Conservation (phyloP, 1,140 invertebrate species). For the Monochamus saltuarius region DNA sequence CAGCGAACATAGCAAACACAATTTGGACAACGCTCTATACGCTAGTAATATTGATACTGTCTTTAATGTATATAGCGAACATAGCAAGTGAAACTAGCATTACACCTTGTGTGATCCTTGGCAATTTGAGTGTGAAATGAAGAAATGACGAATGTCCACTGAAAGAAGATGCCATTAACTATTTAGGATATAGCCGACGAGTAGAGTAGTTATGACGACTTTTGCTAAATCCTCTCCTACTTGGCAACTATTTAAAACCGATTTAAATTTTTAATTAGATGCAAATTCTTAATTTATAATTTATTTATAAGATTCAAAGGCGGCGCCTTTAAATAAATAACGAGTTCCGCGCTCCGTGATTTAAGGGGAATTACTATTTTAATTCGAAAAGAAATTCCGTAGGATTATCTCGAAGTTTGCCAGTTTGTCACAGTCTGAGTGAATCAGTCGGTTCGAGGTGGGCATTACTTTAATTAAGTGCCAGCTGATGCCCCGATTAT, state of each 20-base stretch:
- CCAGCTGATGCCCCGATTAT: conserved; percentile 43
- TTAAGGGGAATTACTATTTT: conserved; percentile 6
- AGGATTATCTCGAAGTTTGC: conserved; percentile 35
- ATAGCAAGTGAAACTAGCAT: too few species aligned
- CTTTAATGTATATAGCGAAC: too few species aligned
- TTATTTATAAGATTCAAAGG: conserved; percentile 5
- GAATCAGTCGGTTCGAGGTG: conserved; percentile 30
- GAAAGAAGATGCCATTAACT: too few species aligned
- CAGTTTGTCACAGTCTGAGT: conserved; percentile 42
- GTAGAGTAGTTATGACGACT: background rate
- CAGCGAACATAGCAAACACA: too few species aligned
- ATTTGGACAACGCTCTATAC: too few species aligned
- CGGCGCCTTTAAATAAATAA: conserved; percentile 12
- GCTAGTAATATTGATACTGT: too few species aligned
- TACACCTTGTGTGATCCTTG: too few species aligned
- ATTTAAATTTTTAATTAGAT: too few species aligned
- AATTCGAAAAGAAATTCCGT: conserved; percentile 13
- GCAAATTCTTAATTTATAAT: background rate
- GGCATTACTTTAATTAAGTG: conserved; percentile 44
- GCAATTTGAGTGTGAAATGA: too few species aligned
- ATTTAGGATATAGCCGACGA: too few species aligned
- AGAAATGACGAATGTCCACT: too few species aligned
- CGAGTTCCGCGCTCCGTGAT: conserved; percentile 1
- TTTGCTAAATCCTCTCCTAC: background rate
- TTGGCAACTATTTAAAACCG: too few species aligned